Percentiles rank a stretch among this genome's conserved stretches.
Evolutionary conservation across 2,888 invertebrate species (phyloP).

Genomic region (Eristalis intricaria): DNA sequence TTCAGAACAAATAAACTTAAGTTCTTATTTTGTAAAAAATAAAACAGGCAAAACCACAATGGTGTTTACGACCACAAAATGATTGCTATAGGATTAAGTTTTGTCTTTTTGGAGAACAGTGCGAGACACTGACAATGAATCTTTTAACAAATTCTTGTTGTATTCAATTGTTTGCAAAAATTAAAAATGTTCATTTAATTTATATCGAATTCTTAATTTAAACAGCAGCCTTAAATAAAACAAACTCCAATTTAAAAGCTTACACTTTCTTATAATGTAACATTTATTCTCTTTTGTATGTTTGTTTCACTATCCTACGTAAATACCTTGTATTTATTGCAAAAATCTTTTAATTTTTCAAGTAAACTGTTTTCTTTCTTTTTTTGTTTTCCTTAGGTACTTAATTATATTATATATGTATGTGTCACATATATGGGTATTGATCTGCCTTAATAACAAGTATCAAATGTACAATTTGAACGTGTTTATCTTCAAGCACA

Average conservation of each 20-base stretch:
- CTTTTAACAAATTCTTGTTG: not conserved
- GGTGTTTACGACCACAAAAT: constrained; percentile 10
- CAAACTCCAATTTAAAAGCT: constrained; percentile 39
- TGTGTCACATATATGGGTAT: constrained; percentile 55
- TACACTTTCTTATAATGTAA: constrained; percentile 58
- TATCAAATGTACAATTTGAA: constrained; percentile 70
- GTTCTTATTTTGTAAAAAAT: not conserved
- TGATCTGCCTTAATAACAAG: constrained; percentile 47
- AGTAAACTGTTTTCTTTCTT: constrained; percentile 46
- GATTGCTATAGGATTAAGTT: constrained; percentile 31
- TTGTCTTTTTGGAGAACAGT: constrained; percentile 22
- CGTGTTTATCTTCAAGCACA: constrained; percentile 66
- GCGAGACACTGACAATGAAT: not conserved
- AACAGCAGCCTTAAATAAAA: constrained; percentile 58
- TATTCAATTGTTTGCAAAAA: not conserved
- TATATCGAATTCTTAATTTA: not conserved
- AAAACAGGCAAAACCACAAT: not conserved
- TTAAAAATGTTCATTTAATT: not conserved
- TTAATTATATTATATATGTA: constrained; percentile 42
- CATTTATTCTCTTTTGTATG: constrained; percentile 40
- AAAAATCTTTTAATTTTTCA: constrained; percentile 56
- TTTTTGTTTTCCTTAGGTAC: constrained; percentile 60
- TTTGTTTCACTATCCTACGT: constrained; percentile 55
- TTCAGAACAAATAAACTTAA: constrained; percentile 19
- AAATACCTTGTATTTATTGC: constrained; percentile 71